Evolutionary conservation across 2,113 vertebrate species (phyloP).

Genomic region (Ceyx margarethae): DNA sequence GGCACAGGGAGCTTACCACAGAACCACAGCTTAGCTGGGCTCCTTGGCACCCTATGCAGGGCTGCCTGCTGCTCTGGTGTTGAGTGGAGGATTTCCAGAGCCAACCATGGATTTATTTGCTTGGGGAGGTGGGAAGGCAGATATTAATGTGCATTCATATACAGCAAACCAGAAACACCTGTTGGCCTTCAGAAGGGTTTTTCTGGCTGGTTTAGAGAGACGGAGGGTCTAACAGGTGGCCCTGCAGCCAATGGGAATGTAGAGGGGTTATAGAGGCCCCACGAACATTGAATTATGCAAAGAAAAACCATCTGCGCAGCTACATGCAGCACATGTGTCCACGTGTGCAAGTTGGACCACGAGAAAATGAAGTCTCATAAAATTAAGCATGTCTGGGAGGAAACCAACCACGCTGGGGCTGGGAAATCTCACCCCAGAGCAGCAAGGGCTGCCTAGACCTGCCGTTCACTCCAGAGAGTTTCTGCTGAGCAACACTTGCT

Average conservation of each 20-base stretch:
- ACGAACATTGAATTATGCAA: fast-evolving
- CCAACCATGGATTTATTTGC: background rate
- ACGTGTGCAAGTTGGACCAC: background rate
- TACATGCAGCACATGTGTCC: background rate
- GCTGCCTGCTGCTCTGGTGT: background rate
- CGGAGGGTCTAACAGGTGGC: background rate
- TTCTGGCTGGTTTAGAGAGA: background rate
- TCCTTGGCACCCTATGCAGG: fast-evolving
- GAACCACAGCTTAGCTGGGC: background rate
- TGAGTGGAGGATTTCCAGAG: background rate
- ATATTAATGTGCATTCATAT: background rate
- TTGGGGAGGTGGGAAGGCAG: background rate
- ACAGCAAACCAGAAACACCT: slow-evolving; percentile 23
- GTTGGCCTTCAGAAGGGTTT: background rate
- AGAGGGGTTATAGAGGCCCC: background rate
- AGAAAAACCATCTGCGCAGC: background rate
- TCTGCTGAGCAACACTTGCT: background rate
- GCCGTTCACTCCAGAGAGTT: background rate
- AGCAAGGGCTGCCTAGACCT: background rate
- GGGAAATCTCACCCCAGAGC: background rate
- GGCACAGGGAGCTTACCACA: background rate
- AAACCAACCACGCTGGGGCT: background rate
- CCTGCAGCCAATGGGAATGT: background rate
- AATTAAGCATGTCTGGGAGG: background rate
- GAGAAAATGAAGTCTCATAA: background rate